These are phyloP conservation scores for Lydus trimaculatus DNA, from an alignment of 2,888 invertebrate species.

Conservation along the genomic window DNA sequence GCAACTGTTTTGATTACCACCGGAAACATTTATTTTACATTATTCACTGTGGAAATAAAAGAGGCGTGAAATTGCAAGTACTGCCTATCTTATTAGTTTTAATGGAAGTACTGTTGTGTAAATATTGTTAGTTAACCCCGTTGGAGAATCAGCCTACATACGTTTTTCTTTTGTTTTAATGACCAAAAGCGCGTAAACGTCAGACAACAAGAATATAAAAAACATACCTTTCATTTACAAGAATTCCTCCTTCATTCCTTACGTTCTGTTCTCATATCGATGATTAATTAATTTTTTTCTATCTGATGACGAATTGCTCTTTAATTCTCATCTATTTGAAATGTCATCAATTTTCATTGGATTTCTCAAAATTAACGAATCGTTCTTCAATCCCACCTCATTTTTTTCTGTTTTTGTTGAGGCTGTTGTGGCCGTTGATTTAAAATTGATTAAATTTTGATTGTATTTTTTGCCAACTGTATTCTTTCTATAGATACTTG, in stretches of 20 bases:
- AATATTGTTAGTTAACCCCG: too few relatives aligned
- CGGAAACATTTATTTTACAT: too few relatives aligned
- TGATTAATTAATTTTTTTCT: conserved; percentile 8
- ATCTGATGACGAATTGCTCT: conserved; percentile 5
- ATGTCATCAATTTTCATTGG: conserved; percentile 45
- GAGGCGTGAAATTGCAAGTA: too few relatives aligned
- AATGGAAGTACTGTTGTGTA: too few relatives aligned
- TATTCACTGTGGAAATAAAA: too few relatives aligned
- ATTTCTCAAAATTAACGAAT: conserved; percentile 38
- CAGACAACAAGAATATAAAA: too few relatives aligned
- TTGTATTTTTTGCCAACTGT: conserved; percentile 47
- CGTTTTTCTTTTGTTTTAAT: too few relatives aligned
- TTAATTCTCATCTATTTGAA: conserved; percentile 43
- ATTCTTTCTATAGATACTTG: conserved; percentile 49
- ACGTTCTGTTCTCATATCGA: background rate
- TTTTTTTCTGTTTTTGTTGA: conserved; percentile 31
- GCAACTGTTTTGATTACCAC: too few relatives aligned
- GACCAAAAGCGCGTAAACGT: too few relatives aligned
- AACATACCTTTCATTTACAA: background rate
- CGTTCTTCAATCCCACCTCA: conserved; percentile 39
- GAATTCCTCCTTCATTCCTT: background rate
- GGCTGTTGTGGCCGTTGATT: conserved; percentile 29
- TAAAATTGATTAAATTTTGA: conserved; percentile 45
- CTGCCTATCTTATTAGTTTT: too few relatives aligned
- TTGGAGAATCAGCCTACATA: too few relatives aligned